phyloP scores from a whole-genome alignment of 2,888 invertebrate species.

The Epinotia nisella region DNA sequence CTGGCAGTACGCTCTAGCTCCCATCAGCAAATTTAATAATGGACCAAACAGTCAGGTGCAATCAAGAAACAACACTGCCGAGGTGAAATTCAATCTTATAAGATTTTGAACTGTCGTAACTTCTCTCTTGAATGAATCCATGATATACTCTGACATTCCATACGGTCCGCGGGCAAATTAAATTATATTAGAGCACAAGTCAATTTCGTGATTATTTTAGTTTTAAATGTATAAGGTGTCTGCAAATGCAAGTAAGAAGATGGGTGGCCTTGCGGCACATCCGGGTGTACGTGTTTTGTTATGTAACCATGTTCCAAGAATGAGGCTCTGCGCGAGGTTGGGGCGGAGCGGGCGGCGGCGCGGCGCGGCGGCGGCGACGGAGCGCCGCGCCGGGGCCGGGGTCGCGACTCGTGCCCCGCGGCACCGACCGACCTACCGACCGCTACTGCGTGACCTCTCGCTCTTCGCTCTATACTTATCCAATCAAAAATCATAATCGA shows the following conservation, averaged over 20 bases:
- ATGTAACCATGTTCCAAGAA: conserved; percentile 64
- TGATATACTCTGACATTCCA: too few species aligned
- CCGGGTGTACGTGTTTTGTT: conserved; percentile 69
- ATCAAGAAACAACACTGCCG: too few species aligned
- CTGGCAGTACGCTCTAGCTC: too few species aligned
- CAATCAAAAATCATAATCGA: conserved; percentile 11
- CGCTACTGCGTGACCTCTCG: conserved; percentile 27
- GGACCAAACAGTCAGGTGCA: too few species aligned
- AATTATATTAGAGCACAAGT: too few species aligned
- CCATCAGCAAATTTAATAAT: too few species aligned
- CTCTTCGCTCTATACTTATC: conserved; percentile 3
- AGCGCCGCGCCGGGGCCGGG: conserved; percentile 32
- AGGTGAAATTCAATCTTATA: neutral
- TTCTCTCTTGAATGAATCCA: neutral
- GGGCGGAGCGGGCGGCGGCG: conserved; percentile 41
- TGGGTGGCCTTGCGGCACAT: conserved; percentile 72
- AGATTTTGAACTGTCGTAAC: neutral
- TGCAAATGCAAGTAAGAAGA: conserved; percentile 60
- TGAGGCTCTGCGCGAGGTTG: conserved; percentile 50
- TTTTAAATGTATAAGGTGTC: conserved; percentile 46
- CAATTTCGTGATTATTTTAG: neutral
- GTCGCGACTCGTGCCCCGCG: conserved; percentile 41
- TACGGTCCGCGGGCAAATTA: too few species aligned
- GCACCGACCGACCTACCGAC: conserved; percentile 39
- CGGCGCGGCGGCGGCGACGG: conserved; percentile 27